Evolutionary conservation across 2,113 vertebrate species (phyloP), one percentile per base, ranked within the genome.

Genomic region (Channa argus): DNA sequence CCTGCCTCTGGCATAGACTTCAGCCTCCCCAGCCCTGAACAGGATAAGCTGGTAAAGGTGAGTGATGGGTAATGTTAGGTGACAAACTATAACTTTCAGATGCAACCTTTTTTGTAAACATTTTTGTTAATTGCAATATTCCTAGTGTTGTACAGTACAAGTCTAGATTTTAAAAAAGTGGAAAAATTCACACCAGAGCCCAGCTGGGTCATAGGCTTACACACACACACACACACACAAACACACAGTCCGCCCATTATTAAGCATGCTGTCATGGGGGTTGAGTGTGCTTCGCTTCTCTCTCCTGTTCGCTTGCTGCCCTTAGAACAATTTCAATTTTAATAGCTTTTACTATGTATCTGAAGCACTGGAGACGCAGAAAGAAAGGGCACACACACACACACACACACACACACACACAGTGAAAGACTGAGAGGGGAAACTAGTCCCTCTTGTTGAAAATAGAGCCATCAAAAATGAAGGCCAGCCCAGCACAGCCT

Each of bases 241-340:
- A 91, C 59, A 71, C 62, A 47, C 0, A 43, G 10, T 56, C 64
- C 71, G 90, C 93, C 93, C 80, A 95, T 97, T 98, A 97, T 98
- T 97, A 97, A 96, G 96, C 95, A 93, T 93, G 80, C 84, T 90
- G 94, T 95, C 95, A 95, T 96, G 94, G 96, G 95, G 96, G 80
- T 89, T 87, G 87, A 89, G 82, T 81, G 88, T 85, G 79, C 96
- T 24, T 24, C 95, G 95, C 94, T 76, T 84, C 69, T 79, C 90
- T 94, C 94, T 94, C 92, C 87, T 88, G 89, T 93, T 93, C 89
- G 88, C 94, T 95, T 96, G 94, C 95, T 93, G 94, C 95, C 96
- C 95, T 96, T 96, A 97, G 96, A 99, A 98, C 96, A 99, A 98
- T 99, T 98, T 99, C 95, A 96, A 96, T 97, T 97, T 99, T 98